Base-by-base conservation (phyloP, 2,113 vertebrate species). In the Percina caprodes region DNA sequence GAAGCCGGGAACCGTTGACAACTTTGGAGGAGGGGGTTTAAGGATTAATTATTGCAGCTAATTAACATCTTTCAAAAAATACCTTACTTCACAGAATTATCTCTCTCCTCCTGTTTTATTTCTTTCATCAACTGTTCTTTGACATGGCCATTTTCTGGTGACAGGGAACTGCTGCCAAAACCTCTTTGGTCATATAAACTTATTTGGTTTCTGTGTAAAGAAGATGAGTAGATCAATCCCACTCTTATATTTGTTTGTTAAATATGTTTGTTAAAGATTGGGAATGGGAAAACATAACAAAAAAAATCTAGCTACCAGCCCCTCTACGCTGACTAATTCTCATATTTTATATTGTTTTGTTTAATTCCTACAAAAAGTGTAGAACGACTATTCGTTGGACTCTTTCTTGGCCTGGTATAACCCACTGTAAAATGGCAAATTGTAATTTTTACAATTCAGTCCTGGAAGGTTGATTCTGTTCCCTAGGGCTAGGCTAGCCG, bases 1-100 rank as follows among this genome's bases (percentile, higher is more conserved):
- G 76, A 99, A 99, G 0, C 98, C 98, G 0, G 98, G 97, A 96
- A 61, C 98, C 98, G 4, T 98, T 99, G 65, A 98, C 89, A 88
- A 99, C 98, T 99, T 63, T 42, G 68, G 74, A 9, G 59, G 6
- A 3, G 5, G 3, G 35, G 0, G 46, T 11, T 23, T 9, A 16
- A 39, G 23, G 23, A 45, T 13, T 42, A 35, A 26, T 5, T 49
- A 8, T 35, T 21, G 12, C 23, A 18, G 6, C 16, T 61, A 48
- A 30, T 72, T 1, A 33, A 51, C 42, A 18, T 10, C 45, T 51
- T 5, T 21, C 2, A 5, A 15, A 48, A 16, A 48, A 51, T 51
- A 51, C 18, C 49, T 51, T 6, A 8, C 2, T 13, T 13, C 21
- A 23, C n/a, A 23, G 2, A 23, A 55, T 23, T 1, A 48, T n/a